Evolutionary conservation across 2,888 invertebrate genomes (phyloP).

Genomic region (Chalcis sispes): DNA sequence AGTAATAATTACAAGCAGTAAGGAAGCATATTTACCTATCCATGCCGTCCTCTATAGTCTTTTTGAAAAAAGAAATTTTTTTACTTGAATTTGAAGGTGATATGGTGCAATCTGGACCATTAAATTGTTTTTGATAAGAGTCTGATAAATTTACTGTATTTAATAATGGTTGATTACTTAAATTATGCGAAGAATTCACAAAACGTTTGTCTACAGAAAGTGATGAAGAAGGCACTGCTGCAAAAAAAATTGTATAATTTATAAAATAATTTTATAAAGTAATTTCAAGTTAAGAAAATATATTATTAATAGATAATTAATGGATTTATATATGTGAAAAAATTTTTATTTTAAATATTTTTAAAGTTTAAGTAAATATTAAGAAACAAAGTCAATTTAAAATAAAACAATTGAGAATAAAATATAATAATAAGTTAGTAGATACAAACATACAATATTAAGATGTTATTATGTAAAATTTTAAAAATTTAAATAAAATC

Average conservation of each 20-base stretch:
- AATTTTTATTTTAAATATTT: too few relatives aligned
- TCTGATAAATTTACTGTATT: slow-evolving; percentile 56
- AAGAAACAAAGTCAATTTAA: too few relatives aligned
- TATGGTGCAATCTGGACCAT: slow-evolving; percentile 68
- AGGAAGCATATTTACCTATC: slow-evolving; percentile 89
- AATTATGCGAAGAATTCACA: neutral
- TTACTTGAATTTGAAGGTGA: slow-evolving; percentile 82
- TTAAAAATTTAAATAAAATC: too few relatives aligned
- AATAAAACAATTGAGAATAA: too few relatives aligned
- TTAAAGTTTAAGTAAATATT: too few relatives aligned
- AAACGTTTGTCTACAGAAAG: slow-evolving; percentile 59
- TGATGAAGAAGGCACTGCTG: slow-evolving; percentile 71
- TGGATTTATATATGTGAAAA: neutral
- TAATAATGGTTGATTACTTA: neutral
- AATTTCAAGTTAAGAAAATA: neutral
- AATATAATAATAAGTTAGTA: too few relatives aligned
- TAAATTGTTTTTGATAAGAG: slow-evolving; percentile 67
- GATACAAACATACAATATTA: too few relatives aligned
- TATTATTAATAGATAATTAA: too few relatives aligned
- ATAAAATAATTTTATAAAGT: neutral
- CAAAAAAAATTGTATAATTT: slow-evolving; percentile 35
- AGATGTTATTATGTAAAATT: too few relatives aligned
- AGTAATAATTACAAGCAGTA: too few relatives aligned
- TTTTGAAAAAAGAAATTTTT: slow-evolving; percentile 87
- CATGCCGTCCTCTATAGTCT: slow-evolving; percentile 93